Base-by-base conservation (phyloP, 1,140 invertebrate species). In the Sarcophaga bullata region DNA sequence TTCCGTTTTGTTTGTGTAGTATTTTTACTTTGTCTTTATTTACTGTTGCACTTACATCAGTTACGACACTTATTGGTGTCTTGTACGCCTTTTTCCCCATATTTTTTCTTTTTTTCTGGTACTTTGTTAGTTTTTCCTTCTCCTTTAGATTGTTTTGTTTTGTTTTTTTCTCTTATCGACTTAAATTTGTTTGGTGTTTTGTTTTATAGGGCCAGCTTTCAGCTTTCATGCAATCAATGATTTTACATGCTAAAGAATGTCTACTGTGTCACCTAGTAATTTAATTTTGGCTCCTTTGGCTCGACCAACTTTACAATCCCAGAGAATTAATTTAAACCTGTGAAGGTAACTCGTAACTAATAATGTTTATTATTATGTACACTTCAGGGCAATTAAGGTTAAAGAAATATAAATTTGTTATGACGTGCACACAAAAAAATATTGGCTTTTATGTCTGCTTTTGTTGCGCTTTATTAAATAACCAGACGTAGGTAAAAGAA, bases 221-320 rank as follows among this genome's bases (percentile, higher is more conserved):
- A 58, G 54, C 11, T 78, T 17, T 78, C 50, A 50, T 52, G 75
- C 49, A 78, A 78, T 78, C 75, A 78, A 78, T 78, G 75, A 78
- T 52, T 78, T 78, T 78, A 78, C 75, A 78, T 78, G 75, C 7
- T 50, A 48, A 19, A 50, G 17, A 78, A 78, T 78, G 75, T 50
- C 15, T 78, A 50, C 48, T 50, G 75, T 50, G 49, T 78, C 75
- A 78, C 75, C 75, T 78, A 68, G 62, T 68, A 68, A 68, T 68
- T 68, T 68, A 68, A 68, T 68, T 37, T 68, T 68, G 62, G n/a
- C 9, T 68, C 19, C 19, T n/a, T 9, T 25, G 19, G 19, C 17
- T 68, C 10, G 17, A 37, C 25, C 25, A 37, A 37, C 25, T 37
- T 37, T 37, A 37, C 25, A 2, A 37, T 37, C 25, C 25, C 25